Base-by-base conservation (phyloP, 2,797 vertebrate species). In the Halcyon badia region DNA sequence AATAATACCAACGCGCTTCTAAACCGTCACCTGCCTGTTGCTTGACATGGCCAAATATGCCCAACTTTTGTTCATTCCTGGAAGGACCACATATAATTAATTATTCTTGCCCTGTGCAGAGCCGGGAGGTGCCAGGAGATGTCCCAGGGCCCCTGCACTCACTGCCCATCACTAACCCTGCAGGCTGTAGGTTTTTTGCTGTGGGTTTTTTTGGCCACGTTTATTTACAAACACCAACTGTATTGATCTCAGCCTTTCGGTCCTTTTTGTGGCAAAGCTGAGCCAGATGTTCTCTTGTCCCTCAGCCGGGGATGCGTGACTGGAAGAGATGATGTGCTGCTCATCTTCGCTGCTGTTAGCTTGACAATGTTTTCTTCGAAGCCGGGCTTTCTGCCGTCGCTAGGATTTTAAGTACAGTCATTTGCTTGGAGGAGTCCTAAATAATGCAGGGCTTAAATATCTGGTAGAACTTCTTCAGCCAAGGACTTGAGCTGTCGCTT, bases 121-220 rank as follows among this genome's bases (percentile, higher is more conserved):
- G 89, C 64, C 2, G 1, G 86, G 80, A 90, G 72, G 42, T 82
- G 58, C 58, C 71, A 51, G 78, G 84, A 91, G 68, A 58, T 73
- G 72, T 66, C 41, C 19, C 20, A 28, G 35, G 13, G 30, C 28
- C 18, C 11, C 8, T 18, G 37, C 5, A 1, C 48, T 86, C 19
- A 0, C 44, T 77, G 39, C 65, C 65, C 20, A 0, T 88, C 6
- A 0, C 9, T 48, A 2, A 2, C 21, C 58, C 31, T 0, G 0
- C 9, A 44, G 41, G 24, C 65, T 90, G 25, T 68, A 14, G 9
- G 10, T 39, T 8, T 42, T 72, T 42, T n/a, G 0, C 42, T 41
- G 6, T 71, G 37, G 37, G 37, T 39, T 39, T 39, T 39, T 39
- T 39, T 39, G 11, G 37, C 4, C 37, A 12, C 12, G 42, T 88